A percentile compares a stretch with the other conserved stretches of the same genome.
Evolutionary conservation across 1,140 invertebrate genomes (phyloP).

Genomic region (Tetramorium parvispinum): DNA sequence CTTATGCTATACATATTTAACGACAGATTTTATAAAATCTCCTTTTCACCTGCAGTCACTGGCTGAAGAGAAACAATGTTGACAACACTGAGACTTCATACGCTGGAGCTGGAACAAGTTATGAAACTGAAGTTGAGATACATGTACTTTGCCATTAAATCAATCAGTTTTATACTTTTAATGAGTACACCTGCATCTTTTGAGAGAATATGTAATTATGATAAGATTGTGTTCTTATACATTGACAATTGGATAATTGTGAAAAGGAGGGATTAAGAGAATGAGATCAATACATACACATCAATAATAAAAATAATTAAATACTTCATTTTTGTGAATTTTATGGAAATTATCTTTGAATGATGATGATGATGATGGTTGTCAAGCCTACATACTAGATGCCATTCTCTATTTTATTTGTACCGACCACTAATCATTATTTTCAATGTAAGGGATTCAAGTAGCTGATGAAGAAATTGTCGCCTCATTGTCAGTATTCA

Average conservation of each 20-base stretch:
- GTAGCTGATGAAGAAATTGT: constrained; percentile 76
- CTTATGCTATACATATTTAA: constrained; percentile 60
- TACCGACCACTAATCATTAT: constrained; percentile 63
- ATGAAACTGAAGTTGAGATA: not conserved
- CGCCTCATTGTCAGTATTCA: constrained; percentile 69
- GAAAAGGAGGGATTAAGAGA: constrained; percentile 45
- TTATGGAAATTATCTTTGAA: not conserved
- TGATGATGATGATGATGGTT: not conserved
- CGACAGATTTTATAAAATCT: not conserved
- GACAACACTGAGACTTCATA: constrained; percentile 5
- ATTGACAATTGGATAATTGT: constrained; percentile 12
- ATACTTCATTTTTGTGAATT: not conserved
- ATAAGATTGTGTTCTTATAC: not conserved
- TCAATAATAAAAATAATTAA: not conserved
- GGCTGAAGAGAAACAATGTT: not conserved
- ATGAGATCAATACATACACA: not conserved
- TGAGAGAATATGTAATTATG: not conserved
- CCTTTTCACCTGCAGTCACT: not conserved
- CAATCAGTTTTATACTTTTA: not conserved
- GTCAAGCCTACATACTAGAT: not conserved
- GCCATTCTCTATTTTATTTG: not conserved
- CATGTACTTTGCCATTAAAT: constrained; percentile 4
- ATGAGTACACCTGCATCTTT: not conserved
- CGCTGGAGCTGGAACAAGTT: constrained; percentile 26
- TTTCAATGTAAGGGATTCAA: constrained; percentile 81